Evolutionary conservation across 1,140 invertebrate genomes (phyloP).

Genomic region (Prorops nasuta): DNA sequence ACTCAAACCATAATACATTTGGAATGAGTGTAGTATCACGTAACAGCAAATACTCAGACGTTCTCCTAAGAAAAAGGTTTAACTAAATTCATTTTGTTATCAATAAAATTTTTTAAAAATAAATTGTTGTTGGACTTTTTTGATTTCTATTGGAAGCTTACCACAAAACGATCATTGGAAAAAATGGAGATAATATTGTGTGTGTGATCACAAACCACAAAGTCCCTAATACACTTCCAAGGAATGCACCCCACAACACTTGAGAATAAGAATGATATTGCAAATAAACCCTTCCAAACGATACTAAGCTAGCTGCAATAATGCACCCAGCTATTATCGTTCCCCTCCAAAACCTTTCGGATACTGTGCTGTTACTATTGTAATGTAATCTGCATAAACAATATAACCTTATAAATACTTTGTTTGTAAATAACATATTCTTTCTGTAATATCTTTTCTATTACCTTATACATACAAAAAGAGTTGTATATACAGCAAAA

Average conservation of each 20-base stretch:
- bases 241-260: constrained; percentile 73
- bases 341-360: constrained; percentile 74
- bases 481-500: constrained; percentile 80
- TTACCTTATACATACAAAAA: constrained; percentile 87
- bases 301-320: constrained; percentile 63
- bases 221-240: constrained; percentile 69
- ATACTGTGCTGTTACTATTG: constrained; percentile 71
- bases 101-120: background rate
- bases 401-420: constrained; percentile 34
- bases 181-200: constrained; percentile 78
- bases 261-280: constrained; percentile 84
- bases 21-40: constrained; percentile 90
- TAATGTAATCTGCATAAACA: constrained; percentile 78
- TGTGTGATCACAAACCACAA: constrained; percentile 80
- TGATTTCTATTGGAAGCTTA: constrained; percentile 54
- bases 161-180: constrained; percentile 84
- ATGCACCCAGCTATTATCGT: constrained; percentile 66
- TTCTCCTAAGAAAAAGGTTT: constrained; percentile 64
- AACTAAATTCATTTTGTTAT: background rate
- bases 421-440: constrained; percentile 8
- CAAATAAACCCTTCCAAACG: constrained; percentile 76
- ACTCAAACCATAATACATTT: constrained; percentile 93
- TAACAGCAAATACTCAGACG: constrained; percentile 84
- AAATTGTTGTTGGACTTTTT: constrained; percentile 3
- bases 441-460: background rate